Evolutionary conservation across 2,888 invertebrate genomes (phyloP).

Genomic region (Caenorhabditis angaria): DNA sequence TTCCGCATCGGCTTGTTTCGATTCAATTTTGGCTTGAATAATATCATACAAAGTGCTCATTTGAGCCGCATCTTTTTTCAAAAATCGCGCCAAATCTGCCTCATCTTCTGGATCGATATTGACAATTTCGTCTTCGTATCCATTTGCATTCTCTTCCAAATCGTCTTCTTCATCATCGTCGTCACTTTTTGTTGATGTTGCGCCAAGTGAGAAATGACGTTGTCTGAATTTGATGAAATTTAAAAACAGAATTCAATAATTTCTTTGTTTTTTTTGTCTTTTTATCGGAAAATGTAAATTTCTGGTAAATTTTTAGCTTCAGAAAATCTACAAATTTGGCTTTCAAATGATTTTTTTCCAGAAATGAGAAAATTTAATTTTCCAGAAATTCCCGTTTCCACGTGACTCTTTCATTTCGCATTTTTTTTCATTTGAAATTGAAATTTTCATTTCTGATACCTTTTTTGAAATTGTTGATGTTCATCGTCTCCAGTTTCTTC

Average conservation of each 20-base stretch:
- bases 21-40: slow-evolving; percentile 78
- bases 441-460: slow-evolving; percentile 19
- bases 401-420: not conserved
- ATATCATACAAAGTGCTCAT: slow-evolving; percentile 86
- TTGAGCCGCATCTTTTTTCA: slow-evolving; percentile 77
- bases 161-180: slow-evolving; percentile 50
- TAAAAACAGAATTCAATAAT: not conserved
- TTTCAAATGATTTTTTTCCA: no score
- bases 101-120: slow-evolving; percentile 76
- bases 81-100: slow-evolving; percentile 86
- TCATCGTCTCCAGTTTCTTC: slow-evolving; percentile 30
- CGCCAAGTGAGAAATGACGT: slow-evolving; percentile 55
- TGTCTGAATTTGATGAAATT: slow-evolving; percentile 44
- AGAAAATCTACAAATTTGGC: not conserved
- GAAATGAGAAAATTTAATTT: not conserved
- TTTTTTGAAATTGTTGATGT: slow-evolving; percentile 25
- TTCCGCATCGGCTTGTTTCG: slow-evolving; percentile 54
- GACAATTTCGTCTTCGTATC: slow-evolving; percentile 54
- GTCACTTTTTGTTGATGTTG: slow-evolving; percentile 25
- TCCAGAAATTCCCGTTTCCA: not conserved
- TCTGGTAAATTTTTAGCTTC: no score
- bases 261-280: not conserved
- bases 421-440: not conserved
- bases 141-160: slow-evolving; percentile 45
- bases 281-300: no score